These are phyloP conservation scores for Periplaneta americana DNA, from an alignment of 1,140 invertebrate genomes.

Conservation along the genomic window DNA sequence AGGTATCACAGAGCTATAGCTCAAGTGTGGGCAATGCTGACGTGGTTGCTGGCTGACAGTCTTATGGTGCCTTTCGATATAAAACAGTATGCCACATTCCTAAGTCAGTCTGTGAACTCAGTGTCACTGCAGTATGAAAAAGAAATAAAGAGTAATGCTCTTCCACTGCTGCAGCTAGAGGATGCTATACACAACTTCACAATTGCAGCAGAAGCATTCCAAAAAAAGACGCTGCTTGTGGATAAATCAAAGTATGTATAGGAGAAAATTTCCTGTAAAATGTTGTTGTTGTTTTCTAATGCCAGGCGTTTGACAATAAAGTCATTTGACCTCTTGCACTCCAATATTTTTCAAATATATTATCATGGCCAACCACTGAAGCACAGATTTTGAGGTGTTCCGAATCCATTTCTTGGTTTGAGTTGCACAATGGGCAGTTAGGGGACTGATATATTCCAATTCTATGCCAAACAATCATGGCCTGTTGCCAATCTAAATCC, in stretches of 20 bases:
- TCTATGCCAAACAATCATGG: no score
- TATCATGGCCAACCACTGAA: not conserved
- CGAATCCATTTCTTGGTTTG: not conserved
- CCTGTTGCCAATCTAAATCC: no score
- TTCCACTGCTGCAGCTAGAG: not conserved
- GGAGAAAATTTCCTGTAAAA: no score
- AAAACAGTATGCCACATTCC: conserved; percentile 13
- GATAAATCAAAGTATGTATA: not conserved
- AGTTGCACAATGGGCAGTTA: not conserved
- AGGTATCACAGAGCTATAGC: conserved; percentile 13
- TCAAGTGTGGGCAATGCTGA: conserved; percentile 16
- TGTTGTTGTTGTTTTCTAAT: not conserved
- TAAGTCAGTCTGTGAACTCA: not conserved
- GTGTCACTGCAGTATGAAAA: not conserved
- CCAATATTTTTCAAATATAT: not conserved
- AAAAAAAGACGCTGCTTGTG: not conserved
- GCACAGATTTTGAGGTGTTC: not conserved
- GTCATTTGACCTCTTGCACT: not conserved
- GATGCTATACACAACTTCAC: not conserved
- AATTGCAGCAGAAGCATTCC: not conserved
- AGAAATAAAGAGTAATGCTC: not conserved
- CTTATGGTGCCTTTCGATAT: conserved; percentile 10
- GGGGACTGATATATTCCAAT: no score
- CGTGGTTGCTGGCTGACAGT: conserved; percentile 16
- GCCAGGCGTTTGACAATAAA: no score